These are phyloP conservation scores for Seira sanloemensis DNA, from an alignment of 2,888 invertebrate species.

Conservation along the genomic window DNA sequence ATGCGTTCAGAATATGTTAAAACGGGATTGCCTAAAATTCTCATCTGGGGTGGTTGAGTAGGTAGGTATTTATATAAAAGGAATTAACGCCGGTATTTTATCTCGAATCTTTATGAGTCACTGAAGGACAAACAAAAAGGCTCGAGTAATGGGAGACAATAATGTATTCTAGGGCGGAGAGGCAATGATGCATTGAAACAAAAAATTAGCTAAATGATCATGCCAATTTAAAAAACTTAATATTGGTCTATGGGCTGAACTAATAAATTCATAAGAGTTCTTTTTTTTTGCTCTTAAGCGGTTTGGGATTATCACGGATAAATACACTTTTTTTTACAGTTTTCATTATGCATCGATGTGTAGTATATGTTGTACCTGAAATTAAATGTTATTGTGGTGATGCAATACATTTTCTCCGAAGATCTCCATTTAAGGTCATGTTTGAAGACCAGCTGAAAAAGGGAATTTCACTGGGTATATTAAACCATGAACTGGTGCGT, in stretches of 20 bases:
- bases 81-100: too few relatives aligned
- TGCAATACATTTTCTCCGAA: neutral
- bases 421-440: neutral
- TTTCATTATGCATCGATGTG: neutral
- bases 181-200: too few relatives aligned
- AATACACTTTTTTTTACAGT: neutral
- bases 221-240: neutral
- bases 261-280: neutral
- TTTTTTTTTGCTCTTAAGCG: neutral
- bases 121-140: too few relatives aligned
- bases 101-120: too few relatives aligned
- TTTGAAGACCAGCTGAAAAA: neutral
- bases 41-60: too few relatives aligned
- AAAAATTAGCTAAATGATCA: too few relatives aligned
- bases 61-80: too few relatives aligned
- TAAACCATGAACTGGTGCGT: neutral
- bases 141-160: too few relatives aligned
- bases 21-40: too few relatives aligned
- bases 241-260: neutral
- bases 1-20: too few relatives aligned
- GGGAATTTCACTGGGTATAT: neutral
- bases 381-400: neutral
- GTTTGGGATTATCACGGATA: neutral
- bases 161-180: too few relatives aligned
- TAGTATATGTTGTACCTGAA: neutral